A percentile compares a stretch with the other conserved stretches of the same genome.
phyloP scores from a whole-genome alignment of 2,888 invertebrate species.

The Nasonia oneida region DNA sequence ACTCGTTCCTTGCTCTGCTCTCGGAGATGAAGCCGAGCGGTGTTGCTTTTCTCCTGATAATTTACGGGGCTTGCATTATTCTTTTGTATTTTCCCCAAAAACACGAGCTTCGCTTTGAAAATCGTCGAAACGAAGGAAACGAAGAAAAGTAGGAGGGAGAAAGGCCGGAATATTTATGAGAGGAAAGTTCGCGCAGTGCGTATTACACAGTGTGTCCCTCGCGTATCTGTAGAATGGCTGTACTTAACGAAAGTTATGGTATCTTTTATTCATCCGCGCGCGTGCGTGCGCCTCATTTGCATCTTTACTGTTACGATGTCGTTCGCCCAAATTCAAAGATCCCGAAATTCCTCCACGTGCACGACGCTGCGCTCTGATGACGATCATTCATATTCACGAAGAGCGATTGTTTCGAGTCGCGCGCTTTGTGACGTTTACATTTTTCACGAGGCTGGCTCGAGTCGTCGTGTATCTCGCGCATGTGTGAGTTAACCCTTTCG shows the following conservation, averaged over 20 bases:
- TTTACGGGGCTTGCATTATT: not conserved
- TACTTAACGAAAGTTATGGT: conserved; percentile 36
- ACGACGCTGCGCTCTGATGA: not conserved
- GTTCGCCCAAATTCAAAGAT: conserved; percentile 33
- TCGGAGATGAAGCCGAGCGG: not conserved
- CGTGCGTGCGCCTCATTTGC: conserved; percentile 26
- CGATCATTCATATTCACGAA: not conserved
- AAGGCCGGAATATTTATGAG: conserved; percentile 1
- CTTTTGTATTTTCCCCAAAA: not conserved
- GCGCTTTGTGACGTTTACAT: not conserved
- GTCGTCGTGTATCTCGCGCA: not conserved
- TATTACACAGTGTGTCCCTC: conserved; percentile 27
- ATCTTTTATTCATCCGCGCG: conserved; percentile 37
- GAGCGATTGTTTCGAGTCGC: not conserved
- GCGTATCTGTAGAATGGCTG: conserved; percentile 17
- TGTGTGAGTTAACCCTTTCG: conserved; percentile 9
- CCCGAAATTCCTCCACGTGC: not conserved
- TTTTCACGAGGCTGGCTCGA: not conserved
- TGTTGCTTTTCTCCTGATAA: not conserved
- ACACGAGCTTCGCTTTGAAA: not conserved
- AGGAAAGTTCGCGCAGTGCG: conserved; percentile 14
- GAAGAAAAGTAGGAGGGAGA: not conserved
- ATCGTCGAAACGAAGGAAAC: not conserved
- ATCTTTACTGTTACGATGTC: conserved; percentile 27
- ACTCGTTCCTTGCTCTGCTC: not conserved